Evolutionary conservation across 2,888 invertebrate species (phyloP).

Genomic region (Napeogenes sylphis): DNA sequence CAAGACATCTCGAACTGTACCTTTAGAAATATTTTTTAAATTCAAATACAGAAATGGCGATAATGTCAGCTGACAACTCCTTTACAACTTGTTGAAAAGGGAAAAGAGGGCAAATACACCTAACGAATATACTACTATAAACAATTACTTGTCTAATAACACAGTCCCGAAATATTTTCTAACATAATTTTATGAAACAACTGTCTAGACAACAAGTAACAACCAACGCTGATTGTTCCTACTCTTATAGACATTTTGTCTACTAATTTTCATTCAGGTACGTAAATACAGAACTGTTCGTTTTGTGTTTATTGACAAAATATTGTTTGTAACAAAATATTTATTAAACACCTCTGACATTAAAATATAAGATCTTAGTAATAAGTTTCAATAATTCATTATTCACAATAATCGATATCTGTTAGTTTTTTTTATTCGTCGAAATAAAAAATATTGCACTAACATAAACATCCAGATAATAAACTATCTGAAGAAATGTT

Average conservation of each 20-base stretch:
- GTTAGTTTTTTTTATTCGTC: conserved; percentile 24
- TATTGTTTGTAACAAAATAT: conserved; percentile 26
- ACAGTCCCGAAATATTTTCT: conserved; percentile 65
- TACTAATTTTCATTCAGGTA: conserved; percentile 46
- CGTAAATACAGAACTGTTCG: conserved; percentile 44
- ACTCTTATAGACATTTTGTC: conserved; percentile 19
- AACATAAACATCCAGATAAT: conserved; percentile 61
- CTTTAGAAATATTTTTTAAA: conserved; percentile 16
- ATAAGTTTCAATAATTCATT: neutral
- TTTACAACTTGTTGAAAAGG: conserved; percentile 74
- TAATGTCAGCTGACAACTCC: conserved; percentile 27
- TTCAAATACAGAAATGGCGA: conserved; percentile 13
- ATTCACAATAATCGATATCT: neutral
- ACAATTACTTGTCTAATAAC: conserved; percentile 67
- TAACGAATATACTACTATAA: conserved; percentile 43
- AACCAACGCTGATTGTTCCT: conserved; percentile 16
- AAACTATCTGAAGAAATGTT: conserved; percentile 61
- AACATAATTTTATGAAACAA: conserved; percentile 37
- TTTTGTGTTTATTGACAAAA: conserved; percentile 26
- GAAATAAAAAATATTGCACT: conserved; percentile 28
- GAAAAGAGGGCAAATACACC: conserved; percentile 61
- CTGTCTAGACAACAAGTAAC: conserved; percentile 22
- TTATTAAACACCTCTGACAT: conserved; percentile 9
- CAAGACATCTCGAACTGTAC: conserved; percentile 44
- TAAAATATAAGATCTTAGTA: neutral